phyloP scores from a whole-genome alignment of 2,888 invertebrate genomes.

The Pseudococcus jackbeardsleyi region DNA sequence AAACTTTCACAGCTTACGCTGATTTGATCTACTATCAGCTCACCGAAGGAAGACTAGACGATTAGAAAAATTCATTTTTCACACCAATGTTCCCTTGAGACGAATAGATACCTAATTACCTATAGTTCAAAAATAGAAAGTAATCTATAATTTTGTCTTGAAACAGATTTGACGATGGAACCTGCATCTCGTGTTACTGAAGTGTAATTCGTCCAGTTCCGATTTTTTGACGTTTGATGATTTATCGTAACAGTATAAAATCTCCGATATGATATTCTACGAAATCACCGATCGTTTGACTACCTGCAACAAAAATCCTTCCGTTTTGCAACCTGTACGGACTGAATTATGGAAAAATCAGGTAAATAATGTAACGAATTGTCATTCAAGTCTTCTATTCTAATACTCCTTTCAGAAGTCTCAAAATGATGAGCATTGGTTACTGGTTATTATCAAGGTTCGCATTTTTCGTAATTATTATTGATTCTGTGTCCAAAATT shows the following conservation, averaged over 20 bases:
- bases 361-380: slow-evolving; percentile 32
- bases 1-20: slow-evolving; percentile 53
- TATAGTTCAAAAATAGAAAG: not conserved
- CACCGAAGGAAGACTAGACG: slow-evolving; percentile 33
- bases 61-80: slow-evolving; percentile 58
- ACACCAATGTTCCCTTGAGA: not conserved
- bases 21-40: slow-evolving; percentile 40
- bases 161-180: slow-evolving; percentile 5
- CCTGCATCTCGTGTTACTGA: not conserved
- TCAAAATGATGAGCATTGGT: too few species aligned
- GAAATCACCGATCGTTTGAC: slow-evolving; percentile 4
- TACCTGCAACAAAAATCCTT: slow-evolving; percentile 23
- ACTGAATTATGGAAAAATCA: too few species aligned
- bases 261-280: not conserved
- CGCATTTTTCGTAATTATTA: too few species aligned
- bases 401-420: too few species aligned
- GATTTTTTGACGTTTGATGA: not conserved
- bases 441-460: too few species aligned
- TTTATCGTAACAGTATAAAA: not conserved
- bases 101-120: not conserved
- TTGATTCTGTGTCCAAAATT: too few species aligned
- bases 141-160: not conserved
- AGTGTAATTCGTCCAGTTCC: not conserved
- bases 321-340: too few species aligned
- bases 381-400: too few species aligned